Conservation (phyloP, 92 coral and sea anemone genomes). For the Chrysogorgia sp. region DNA sequence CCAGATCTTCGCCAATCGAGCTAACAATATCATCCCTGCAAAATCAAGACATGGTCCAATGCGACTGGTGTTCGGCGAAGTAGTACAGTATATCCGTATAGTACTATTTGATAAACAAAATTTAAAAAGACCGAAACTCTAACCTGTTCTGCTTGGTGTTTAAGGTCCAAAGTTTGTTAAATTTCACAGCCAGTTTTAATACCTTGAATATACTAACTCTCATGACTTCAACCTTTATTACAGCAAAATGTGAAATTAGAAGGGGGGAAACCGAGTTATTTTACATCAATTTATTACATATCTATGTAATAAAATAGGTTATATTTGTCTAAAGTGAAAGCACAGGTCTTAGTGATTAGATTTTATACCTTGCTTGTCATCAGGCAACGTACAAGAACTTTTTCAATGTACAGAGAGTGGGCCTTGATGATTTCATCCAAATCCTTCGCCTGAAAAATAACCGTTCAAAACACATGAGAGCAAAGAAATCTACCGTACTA, state of each 20-base stretch:
- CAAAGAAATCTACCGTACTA: too few species aligned
- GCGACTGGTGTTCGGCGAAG: too few species aligned
- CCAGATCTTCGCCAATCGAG: conserved; percentile 80
- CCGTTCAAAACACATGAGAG: background rate
- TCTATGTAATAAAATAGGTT: too few species aligned
- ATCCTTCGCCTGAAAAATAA: conserved; percentile 68
- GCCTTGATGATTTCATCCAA: conserved; percentile 85
- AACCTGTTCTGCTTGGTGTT: conserved; percentile 26
- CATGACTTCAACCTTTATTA: conserved; percentile 74
- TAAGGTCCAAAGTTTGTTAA: conserved; percentile 79
- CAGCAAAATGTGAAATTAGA: background rate
- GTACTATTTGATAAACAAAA: too few species aligned
- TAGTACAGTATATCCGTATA: too few species aligned
- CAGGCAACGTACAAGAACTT: conserved; percentile 86
- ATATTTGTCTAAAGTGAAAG: too few species aligned
- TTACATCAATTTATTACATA: too few species aligned
- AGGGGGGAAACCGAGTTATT: background rate
- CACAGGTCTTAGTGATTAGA: too few species aligned
- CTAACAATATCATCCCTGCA: conserved; percentile 66
- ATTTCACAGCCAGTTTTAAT: conserved; percentile 73
- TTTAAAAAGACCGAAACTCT: background rate
- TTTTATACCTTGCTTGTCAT: conserved; percentile 80
- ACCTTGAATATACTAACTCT: conserved; percentile 91
- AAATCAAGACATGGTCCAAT: background rate
- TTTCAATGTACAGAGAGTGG: conserved; percentile 74